Conservation (phyloP, 2,797 vertebrate genomes). For the Typhlichthys subterraneus region DNA sequence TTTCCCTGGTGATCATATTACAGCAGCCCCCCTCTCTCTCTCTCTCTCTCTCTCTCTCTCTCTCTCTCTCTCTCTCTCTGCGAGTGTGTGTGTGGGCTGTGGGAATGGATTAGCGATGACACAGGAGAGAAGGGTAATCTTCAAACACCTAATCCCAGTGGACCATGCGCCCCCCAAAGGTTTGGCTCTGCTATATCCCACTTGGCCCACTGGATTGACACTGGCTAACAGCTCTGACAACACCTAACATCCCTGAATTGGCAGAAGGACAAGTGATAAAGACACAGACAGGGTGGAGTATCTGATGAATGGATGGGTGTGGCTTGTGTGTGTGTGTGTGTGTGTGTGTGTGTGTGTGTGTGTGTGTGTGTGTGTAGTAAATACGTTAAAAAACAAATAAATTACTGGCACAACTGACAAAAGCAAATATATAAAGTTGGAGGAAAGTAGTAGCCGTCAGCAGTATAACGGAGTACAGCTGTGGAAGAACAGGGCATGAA, state of each 20-base stretch:
- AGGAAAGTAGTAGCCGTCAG: background rate
- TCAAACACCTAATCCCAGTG: constrained; percentile 58
- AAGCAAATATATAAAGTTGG: background rate
- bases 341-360: constrained; percentile 39
- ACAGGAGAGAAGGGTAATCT: constrained; percentile 66
- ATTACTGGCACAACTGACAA: background rate
- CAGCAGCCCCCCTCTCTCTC: constrained; percentile 26
- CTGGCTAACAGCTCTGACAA: constrained; percentile 36
- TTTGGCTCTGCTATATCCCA: constrained; percentile 18
- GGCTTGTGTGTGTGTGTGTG: constrained; percentile 40
- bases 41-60: no score
- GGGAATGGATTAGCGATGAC: constrained; percentile 68
- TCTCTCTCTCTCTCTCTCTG: background rate
- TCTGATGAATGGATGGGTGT: background rate
- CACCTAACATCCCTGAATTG: constrained; percentile 35
- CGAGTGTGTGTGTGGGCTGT: constrained; percentile 23
- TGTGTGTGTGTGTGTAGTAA: constrained; percentile 35
- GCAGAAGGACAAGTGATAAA: constrained; percentile 41
- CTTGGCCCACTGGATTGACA: constrained; percentile 38
- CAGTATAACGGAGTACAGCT: no score
- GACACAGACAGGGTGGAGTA: constrained; percentile 8
- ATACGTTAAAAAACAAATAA: background rate
- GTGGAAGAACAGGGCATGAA: background rate
- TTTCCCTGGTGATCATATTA: constrained; percentile 64
- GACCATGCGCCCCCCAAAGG: constrained; percentile 34